phyloP scores from a whole-genome alignment of 2,797 vertebrate genomes.

The Graptemys geographica region DNA sequence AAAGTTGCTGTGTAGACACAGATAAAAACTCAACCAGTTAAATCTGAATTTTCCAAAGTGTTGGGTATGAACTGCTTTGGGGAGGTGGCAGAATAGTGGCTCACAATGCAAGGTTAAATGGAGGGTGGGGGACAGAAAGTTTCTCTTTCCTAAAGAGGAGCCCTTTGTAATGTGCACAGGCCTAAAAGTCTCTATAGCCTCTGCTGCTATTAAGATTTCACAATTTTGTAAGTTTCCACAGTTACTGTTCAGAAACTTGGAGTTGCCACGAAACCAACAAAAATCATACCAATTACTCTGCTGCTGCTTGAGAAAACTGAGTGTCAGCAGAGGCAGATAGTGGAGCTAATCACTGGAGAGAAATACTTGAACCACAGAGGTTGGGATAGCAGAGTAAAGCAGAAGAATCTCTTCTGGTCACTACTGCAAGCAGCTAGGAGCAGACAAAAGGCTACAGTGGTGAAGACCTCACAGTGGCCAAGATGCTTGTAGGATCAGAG shows the following conservation, averaged over 20 bases:
- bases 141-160: background rate
- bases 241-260: background rate
- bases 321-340: conserved; percentile 26
- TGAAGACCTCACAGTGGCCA: background rate
- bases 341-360: background rate
- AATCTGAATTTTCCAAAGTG: background rate
- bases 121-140: background rate
- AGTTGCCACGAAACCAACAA: background rate
- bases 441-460: conserved; percentile 2
- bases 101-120: background rate
- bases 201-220: background rate
- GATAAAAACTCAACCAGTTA: background rate
- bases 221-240: background rate
- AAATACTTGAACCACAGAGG: conserved; percentile 36
- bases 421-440: background rate
- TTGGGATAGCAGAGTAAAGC: conserved; percentile 41
- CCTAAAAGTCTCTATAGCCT: background rate
- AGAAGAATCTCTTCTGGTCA: conserved; percentile 12
- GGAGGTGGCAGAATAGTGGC: background rate
- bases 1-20: background rate
- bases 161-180: background rate
- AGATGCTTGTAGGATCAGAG: conserved; percentile 46
- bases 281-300: background rate
- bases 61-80: background rate
- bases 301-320: background rate